A percentile compares a stretch with the other conserved stretches of the same genome.
These are phyloP conservation scores for Globodera rostochiensis DNA, from an alignment of 1,140 invertebrate species.

Conservation along the genomic window DNA sequence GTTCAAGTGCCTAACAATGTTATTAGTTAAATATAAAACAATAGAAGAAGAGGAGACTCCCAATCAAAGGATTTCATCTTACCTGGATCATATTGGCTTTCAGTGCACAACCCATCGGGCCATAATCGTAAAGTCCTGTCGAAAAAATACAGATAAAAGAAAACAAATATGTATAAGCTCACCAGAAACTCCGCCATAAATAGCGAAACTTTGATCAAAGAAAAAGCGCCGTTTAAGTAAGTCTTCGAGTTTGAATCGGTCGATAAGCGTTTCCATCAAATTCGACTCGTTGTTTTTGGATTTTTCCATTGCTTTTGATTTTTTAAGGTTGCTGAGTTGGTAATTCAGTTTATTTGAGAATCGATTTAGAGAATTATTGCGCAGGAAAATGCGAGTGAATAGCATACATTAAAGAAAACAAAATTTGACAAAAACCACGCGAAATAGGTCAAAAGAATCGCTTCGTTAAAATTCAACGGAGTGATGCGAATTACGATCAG, in stretches of 20 bases:
- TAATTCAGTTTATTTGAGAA: slow-evolving; percentile 20
- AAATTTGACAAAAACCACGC: slow-evolving; percentile 8
- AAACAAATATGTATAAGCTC: neutral
- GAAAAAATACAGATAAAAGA: slow-evolving; percentile 17
- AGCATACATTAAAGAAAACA: slow-evolving; percentile 14
- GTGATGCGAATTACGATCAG: neutral
- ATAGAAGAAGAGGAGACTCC: no score
- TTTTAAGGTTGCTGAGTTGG: neutral
- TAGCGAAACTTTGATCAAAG: slow-evolving; percentile 97
- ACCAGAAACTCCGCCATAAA: slow-evolving; percentile 83
- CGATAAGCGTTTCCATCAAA: slow-evolving; percentile 74
- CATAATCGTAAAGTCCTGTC: slow-evolving; percentile 88
- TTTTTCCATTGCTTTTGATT: neutral
- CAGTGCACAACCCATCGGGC: slow-evolving; percentile 97
- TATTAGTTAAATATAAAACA: slow-evolving; percentile 54
- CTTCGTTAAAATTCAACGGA: neutral
- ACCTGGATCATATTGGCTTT: slow-evolving; percentile 87
- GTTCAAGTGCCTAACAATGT: neutral
- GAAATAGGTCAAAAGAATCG: neutral
- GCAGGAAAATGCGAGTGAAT: slow-evolving; percentile 11
- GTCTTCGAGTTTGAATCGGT: slow-evolving; percentile 92
- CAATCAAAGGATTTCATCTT: neutral
- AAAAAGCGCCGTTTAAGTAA: slow-evolving; percentile 94
- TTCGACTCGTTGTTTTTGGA: neutral
- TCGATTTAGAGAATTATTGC: slow-evolving; percentile 1